phyloP scores from a whole-genome alignment of 2,797 vertebrate species.

The Hyperoplus immaculatus region DNA sequence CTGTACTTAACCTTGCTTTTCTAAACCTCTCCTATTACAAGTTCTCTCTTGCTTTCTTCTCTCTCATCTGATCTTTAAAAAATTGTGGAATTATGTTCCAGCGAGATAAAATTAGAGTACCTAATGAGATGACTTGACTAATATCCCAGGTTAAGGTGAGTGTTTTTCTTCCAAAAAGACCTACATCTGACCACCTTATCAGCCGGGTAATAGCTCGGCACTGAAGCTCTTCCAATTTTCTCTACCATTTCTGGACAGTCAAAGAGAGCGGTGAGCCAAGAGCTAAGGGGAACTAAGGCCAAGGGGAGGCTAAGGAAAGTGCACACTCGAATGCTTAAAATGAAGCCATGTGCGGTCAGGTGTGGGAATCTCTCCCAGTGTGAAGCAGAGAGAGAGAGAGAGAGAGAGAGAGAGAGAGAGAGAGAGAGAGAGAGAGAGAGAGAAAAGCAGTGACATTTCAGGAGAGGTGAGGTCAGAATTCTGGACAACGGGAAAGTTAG shows the following conservation, averaged over 20 bases:
- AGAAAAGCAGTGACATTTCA: constrained; percentile 51
- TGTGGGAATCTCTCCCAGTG: constrained; percentile 62
- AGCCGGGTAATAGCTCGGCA: constrained; percentile 45
- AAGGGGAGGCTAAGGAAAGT: constrained; percentile 36
- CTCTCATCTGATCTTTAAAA: constrained; percentile 23
- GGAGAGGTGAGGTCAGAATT: constrained; percentile 63
- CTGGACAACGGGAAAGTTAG: constrained; percentile 30
- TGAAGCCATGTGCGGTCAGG: constrained; percentile 62
- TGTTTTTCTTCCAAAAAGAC: constrained; percentile 69
- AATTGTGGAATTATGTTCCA: constrained; percentile 26
- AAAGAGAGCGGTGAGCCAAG: constrained; percentile 41
- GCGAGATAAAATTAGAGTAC: constrained; percentile 65
- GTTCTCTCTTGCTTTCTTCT: constrained; percentile 28
- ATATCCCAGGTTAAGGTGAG: constrained; percentile 53
- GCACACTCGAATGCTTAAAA: constrained; percentile 29
- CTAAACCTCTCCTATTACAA: constrained; percentile 46
- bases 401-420: constrained; percentile 17
- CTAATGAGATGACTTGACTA: constrained; percentile 71
- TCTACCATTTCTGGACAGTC: constrained; percentile 38
- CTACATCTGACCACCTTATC: constrained; percentile 45
- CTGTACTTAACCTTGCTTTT: constrained; percentile 29
- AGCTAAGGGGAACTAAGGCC: constrained; percentile 38
- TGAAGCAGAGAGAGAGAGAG: constrained; percentile 32
- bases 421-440: constrained; percentile 19
- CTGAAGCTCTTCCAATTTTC: constrained; percentile 58